Percentiles rank a stretch among this genome's conserved stretches.
Conservation (phyloP, 2,888 invertebrate species). For the Formica aserva region DNA sequence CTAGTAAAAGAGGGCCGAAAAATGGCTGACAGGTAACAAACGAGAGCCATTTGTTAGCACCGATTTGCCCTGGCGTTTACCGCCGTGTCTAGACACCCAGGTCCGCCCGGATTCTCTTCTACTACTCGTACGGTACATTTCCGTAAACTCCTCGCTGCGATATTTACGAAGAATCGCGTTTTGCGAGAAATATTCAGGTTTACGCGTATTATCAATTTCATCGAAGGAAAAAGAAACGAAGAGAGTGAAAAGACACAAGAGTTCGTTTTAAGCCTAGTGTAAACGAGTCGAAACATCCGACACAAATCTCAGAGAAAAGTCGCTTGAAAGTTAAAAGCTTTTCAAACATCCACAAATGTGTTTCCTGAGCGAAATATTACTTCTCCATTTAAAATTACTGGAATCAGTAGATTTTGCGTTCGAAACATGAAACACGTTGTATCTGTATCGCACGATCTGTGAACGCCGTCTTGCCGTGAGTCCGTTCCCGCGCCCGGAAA, state of each 20-base stretch:
- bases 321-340: neutral
- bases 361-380: neutral
- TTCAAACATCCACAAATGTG: neutral
- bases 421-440: neutral
- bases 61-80: constrained; percentile 71
- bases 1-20: constrained; percentile 76
- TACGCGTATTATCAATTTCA: neutral
- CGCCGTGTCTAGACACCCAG: constrained; percentile 32
- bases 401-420: neutral
- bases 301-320: neutral
- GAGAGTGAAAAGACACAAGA: too few relatives aligned
- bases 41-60: constrained; percentile 82
- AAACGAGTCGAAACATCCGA: neutral
- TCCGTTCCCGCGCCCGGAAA: constrained; percentile 81
- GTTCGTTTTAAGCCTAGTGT: neutral
- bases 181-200: neutral
- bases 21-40: constrained; percentile 82
- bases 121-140: constrained; percentile 28
- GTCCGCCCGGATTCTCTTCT: constrained; percentile 20
- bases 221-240: neutral
- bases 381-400: neutral
- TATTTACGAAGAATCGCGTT: constrained; percentile 1
- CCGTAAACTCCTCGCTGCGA: neutral
- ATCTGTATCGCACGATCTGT: constrained; percentile 53
- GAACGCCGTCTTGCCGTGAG: constrained; percentile 65